Base-by-base conservation (phyloP, 2,113 vertebrate species). In the Myrmecobius fasciatus region DNA sequence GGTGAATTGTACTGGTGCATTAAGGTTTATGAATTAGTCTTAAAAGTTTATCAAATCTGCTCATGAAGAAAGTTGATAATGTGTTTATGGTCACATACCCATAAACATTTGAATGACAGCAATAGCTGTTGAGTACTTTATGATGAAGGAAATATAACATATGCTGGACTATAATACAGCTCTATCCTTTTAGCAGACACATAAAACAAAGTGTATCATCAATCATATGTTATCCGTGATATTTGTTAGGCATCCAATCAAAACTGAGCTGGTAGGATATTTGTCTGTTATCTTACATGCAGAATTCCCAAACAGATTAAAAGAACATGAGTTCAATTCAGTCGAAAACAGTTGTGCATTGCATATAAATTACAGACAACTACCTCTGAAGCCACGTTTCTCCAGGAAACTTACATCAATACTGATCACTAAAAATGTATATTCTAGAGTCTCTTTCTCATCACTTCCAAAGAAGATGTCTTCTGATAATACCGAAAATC, bases 241-340 rank as follows among this genome's bases (percentile, higher is more conserved):
- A 91, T 97, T 97, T 96, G n/a, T 93, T 95, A 97, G 91, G 88
- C 4, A 52, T 92, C 26, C 9, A 96, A 91, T 97, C 92, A 97
- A 97, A 98, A 43, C 25, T 24, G 96, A 92, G 0, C 28, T 10
- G 92, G 36, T 91, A 90, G 46, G 93, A 26, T 89, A 92, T 93
- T 94, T 97, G 96, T 67, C 89, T 98, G 94, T 47, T 92, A 24
- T 46, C 9, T 97, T 91, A 75, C 91, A 97, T 95, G 98, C 91
- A 95, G 54, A 97, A 97, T 93, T 36, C 36, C 46, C 97, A 91
- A 51, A 94, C 93, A 90, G 96, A 25, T 92, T 94, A 96, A 97
- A 97, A 94, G 53, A 91, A 60, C 93, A 51, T 92, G 49, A 94
- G 67, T 89, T 95, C 1, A 52, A 95, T 67, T 48, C 94, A 97